Conservation (phyloP, 1,140 invertebrate species). For the Anastrepha obliqua region DNA sequence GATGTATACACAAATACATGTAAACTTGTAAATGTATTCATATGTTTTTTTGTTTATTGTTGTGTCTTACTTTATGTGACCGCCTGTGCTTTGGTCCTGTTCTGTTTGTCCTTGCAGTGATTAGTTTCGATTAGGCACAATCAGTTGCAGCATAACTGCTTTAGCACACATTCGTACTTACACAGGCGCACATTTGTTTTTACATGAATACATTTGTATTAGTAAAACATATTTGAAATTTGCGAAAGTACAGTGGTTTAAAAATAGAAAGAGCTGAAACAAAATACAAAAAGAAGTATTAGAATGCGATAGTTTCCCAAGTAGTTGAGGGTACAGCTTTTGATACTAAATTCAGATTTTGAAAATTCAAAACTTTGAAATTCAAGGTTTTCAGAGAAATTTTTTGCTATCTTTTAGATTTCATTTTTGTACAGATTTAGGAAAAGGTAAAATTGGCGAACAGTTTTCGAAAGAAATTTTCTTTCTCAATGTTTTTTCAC, state of each 20-base stretch:
- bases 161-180: background rate
- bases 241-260: background rate
- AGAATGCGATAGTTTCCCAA: too few species aligned
- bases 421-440: too few species aligned
- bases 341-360: too few species aligned
- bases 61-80: background rate
- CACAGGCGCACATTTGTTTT: background rate
- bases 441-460: too few species aligned
- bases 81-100: background rate
- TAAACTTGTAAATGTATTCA: background rate
- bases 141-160: constrained; percentile 39
- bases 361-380: too few species aligned
- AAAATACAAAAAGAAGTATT: too few species aligned
- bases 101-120: constrained; percentile 24
- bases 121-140: constrained; percentile 42
- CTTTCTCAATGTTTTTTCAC: too few species aligned
- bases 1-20: background rate
- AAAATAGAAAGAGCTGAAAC: too few species aligned
- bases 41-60: background rate
- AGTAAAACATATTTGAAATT: background rate
- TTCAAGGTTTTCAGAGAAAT: too few species aligned
- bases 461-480: too few species aligned
- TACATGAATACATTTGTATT: background rate
- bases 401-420: too few species aligned
- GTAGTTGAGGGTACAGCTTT: too few species aligned